Base-by-base conservation (phyloP, 2,888 invertebrate species). In the Scaptomyza cyrtandrae region DNA sequence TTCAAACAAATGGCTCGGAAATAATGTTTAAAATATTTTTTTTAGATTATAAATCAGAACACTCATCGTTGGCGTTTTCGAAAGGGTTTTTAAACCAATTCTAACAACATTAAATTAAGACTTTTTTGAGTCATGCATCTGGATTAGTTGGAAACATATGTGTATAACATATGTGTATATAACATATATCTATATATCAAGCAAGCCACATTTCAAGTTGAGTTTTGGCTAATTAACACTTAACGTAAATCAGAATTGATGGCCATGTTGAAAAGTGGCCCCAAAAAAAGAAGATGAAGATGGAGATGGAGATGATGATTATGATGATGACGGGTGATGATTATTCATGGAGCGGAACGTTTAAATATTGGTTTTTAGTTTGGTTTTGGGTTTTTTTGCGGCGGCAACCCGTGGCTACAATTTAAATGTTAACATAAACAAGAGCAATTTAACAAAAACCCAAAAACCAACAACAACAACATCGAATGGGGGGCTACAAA, bases 361-460 rank as follows among this genome's bases (percentile, higher is more conserved):
- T 82, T 82, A 85, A 87, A 84, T 87, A 86, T 88, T 87, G 86
- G 88, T 88, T 85, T 85, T 82, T 86, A n/a, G n/a, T n/a, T 74
- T 74, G 58, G 45, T 56, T 58, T 19, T 31, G 14, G n/a, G 52
- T 13, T 35, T 49, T 49, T 33, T 49, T 29, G 24, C 24, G 24
- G 24, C 29, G 70, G 75, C 86, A 75, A 88, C 89, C 88, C 85
- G 86, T 87, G 86, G 89, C 79, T 78, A 89, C 89, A 90, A 90
- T 90, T 89, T 90, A 90, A 89, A 90, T 90, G 88, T 90, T 88
- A 89, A 80, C 86, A 87, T 89, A 88, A 90, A 89, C 89, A 87
- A 90, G 86, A 88, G 84, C 85, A 88, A 88, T 89, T 90, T 86
- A 87, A 89, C 80, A 76, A 82, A 87, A 71, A 66, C 1, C 13